Evolutionary conservation across 2,113 vertebrate genomes (phyloP).

Genomic region (Willisornis vidua): DNA sequence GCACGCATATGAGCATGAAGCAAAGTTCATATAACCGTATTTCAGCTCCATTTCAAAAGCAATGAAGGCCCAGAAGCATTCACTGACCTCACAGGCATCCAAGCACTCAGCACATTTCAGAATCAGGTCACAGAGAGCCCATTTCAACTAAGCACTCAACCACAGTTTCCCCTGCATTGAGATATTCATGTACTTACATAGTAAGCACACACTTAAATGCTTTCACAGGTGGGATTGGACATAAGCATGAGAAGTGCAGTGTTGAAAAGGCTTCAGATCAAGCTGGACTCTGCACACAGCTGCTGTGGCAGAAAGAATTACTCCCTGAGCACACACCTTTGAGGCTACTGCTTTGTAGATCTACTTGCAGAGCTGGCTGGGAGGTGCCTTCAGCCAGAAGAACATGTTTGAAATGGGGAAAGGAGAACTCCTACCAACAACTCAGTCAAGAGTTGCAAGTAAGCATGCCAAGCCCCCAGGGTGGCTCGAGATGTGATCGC

Average conservation of each 20-base stretch:
- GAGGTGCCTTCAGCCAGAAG: neutral
- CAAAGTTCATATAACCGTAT: neutral
- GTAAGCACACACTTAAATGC: neutral
- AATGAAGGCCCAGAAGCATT: neutral
- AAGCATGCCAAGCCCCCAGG: fast-evolving
- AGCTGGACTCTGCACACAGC: neutral
- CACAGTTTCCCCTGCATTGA: neutral
- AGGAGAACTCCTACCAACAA: neutral
- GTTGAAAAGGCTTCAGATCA: neutral
- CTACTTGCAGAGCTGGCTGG: neutral
- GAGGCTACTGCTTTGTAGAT: neutral
- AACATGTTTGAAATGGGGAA: neutral
- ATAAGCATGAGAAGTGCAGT: neutral
- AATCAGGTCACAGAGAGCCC: neutral
- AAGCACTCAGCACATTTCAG: neutral
- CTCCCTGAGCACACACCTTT: neutral
- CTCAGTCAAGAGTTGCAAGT: neutral
- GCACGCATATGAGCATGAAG: neutral
- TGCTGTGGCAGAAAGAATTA: neutral
- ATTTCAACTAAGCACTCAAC: neutral
- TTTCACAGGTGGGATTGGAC: neutral
- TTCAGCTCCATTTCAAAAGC: neutral
- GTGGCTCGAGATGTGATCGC: neutral
- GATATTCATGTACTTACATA: neutral
- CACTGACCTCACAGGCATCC: neutral